Evolutionary conservation across 2,888 invertebrate genomes (phyloP).

Genomic region (Tetrapedia diversipes): DNA sequence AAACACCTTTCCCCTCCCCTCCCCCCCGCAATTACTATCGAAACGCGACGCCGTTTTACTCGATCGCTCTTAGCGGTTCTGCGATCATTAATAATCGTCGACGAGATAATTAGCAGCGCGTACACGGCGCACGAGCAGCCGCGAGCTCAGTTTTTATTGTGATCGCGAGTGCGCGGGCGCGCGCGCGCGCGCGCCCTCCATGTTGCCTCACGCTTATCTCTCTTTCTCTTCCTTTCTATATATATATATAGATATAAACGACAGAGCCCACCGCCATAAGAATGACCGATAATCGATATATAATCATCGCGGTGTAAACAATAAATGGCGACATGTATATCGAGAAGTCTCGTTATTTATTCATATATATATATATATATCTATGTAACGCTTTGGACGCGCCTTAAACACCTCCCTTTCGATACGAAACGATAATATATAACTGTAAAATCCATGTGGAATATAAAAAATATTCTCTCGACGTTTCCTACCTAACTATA

Average conservation of each 20-base stretch:
- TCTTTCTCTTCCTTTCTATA: no score
- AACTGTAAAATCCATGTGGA: conserved; percentile 76
- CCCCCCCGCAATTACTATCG: conserved; percentile 39
- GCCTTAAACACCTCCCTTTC: conserved; percentile 63
- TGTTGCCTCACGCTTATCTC: conserved; percentile 32
- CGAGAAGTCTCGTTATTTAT: conserved; percentile 64
- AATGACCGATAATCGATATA: conserved; percentile 65
- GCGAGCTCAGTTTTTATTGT: no score
- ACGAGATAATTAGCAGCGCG: conserved; percentile 64
- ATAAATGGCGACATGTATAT: conserved; percentile 70
- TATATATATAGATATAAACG: conserved; percentile 53
- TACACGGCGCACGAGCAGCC: conserved; percentile 25
- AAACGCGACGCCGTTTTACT: conserved; percentile 25
- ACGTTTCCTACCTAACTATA: conserved; percentile 76
- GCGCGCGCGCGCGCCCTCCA: conserved; percentile 12
- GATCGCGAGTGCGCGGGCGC: conserved; percentile 2
- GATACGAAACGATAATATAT: conserved; percentile 73
- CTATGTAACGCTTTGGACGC: conserved; percentile 67
- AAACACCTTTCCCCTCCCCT: conserved; percentile 19
- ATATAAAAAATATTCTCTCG: conserved; percentile 81
- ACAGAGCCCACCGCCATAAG: conserved; percentile 65
- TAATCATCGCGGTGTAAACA: conserved; percentile 68
- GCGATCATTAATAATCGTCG: conserved; percentile 61
- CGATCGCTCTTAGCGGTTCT: conserved; percentile 27
- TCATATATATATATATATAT: conserved; percentile 57